These are phyloP conservation scores for Sandelia bainsii DNA, from an alignment of 2,797 vertebrate genomes.

Conservation along the genomic window DNA sequence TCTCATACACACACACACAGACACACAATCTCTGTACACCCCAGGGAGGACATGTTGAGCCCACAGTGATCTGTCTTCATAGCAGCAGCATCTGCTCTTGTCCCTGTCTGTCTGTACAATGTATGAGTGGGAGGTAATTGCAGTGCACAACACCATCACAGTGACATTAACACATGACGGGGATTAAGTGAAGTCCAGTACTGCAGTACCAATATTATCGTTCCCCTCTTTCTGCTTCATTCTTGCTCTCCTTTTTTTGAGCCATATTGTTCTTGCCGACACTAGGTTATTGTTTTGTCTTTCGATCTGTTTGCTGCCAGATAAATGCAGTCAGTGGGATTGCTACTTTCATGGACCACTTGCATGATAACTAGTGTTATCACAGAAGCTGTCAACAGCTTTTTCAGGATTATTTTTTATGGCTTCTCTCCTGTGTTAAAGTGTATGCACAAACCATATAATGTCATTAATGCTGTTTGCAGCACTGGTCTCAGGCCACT, in stretches of 20 bases:
- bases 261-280: slow-evolving; percentile 1
- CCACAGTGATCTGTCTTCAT: slow-evolving; percentile 72
- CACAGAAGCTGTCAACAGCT: slow-evolving; percentile 52
- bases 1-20: slow-evolving; percentile 1
- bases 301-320: slow-evolving; percentile 50
- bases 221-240: slow-evolving; percentile 15
- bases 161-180: slow-evolving; percentile 72
- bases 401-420: slow-evolving; percentile 55
- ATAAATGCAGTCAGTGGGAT: slow-evolving; percentile 51
- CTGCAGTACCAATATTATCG: slow-evolving; percentile 55
- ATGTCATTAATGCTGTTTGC: slow-evolving; percentile 17
- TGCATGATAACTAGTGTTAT: slow-evolving; percentile 67
- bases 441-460: slow-evolving; percentile 21
- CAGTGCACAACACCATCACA: slow-evolving; percentile 58
- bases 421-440: slow-evolving; percentile 16
- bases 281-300: slow-evolving; percentile 38
- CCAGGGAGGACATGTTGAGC: slow-evolving; percentile 27
- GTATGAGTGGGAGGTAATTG: slow-evolving; percentile 75
- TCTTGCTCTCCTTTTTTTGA: not conserved
- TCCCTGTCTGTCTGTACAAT: slow-evolving; percentile 68
- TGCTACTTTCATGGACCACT: slow-evolving; percentile 58
- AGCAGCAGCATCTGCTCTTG: slow-evolving; percentile 70
- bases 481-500: slow-evolving; percentile 3
- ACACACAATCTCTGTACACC: not conserved
- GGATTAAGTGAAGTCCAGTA: slow-evolving; percentile 75